Base-by-base conservation (phyloP, 2,888 invertebrate genomes). In the Nomada flava region DNA sequence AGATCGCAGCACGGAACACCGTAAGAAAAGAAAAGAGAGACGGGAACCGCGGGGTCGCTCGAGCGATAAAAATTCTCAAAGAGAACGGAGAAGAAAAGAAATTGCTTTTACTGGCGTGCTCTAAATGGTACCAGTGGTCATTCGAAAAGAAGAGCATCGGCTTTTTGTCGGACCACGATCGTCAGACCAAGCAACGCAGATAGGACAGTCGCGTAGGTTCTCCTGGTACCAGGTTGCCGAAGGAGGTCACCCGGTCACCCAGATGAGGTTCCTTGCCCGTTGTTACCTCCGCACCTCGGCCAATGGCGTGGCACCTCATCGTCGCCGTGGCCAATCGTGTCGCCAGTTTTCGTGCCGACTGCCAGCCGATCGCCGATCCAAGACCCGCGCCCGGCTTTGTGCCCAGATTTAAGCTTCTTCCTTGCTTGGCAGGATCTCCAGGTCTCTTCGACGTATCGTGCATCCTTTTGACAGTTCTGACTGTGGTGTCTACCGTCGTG, bases 221-320 rank as follows among this genome's bases (percentile, higher is more conserved):
- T 82, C 83, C 73, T 86, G 87, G 84, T 89, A 91, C 89, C 89
- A 90, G 90, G 89, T 84, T 85, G 86, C 57, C 68, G 81, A 92
- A 92, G 90, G 90, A 89, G 93, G 93, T 93, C 90, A 93, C 93
- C 93, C 90, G 93, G 93, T 93, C 90, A 93, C 93, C 93, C 91
- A 92, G 91, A 92, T 93, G 91, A 89, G 91, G 93, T 93, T 93
- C 92, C 88, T 93, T 93, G 92, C 89, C 92, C 91, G 90, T 86
- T 67, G 87, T 87, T 84, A 82, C 83, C 81, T 82, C 82, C 76
- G 79, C 77, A 78, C 87, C 85, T 85, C 86, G 87, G 81, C 81
- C 81, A 85, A 85, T 88, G 85, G 89, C 82, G 83, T 79, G 84
- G 82, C 81, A 73, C 85, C 84, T 87, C 86, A 79, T 86, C 84